Percentiles rank a stretch among this genome's conserved stretches.
These are phyloP conservation scores for Epiblema foenella DNA, from an alignment of 2,888 invertebrate species.

Conservation along the genomic window DNA sequence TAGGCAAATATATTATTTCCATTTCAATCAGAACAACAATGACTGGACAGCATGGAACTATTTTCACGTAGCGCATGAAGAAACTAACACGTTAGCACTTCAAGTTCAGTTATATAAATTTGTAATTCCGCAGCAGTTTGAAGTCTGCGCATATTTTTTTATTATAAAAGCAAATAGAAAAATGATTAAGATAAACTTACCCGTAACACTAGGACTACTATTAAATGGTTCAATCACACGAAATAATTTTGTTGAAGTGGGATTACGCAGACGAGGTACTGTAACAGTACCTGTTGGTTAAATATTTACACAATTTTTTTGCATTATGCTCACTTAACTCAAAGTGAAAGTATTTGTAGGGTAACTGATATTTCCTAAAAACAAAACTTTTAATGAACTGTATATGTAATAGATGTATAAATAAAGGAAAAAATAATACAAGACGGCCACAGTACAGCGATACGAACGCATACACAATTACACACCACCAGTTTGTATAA, in stretches of 20 bases:
- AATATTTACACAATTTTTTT: slow-evolving; percentile 54
- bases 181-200: slow-evolving; percentile 11
- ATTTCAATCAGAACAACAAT: slow-evolving; percentile 26
- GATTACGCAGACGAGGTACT: slow-evolving; percentile 54
- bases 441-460: slow-evolving; percentile 17
- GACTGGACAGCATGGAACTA: neutral
- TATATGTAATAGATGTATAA: slow-evolving; percentile 23
- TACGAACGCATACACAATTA: slow-evolving; percentile 12
- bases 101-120: slow-evolving; percentile 3
- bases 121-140: slow-evolving; percentile 6
- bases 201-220: slow-evolving; percentile 38
- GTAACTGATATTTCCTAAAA: slow-evolving; percentile 9
- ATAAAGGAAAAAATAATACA: slow-evolving; percentile 36
- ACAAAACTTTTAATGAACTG: slow-evolving; percentile 19
- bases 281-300: slow-evolving; percentile 58
- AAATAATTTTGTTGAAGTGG: slow-evolving; percentile 24
- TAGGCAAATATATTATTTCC: slow-evolving; percentile 17
- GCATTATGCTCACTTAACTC: slow-evolving; percentile 44
- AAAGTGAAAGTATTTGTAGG: slow-evolving; percentile 5
- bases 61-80: neutral
- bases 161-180: neutral
- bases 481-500: too few species aligned
- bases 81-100: slow-evolving; percentile 21
- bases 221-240: neutral
- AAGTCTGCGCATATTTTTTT: neutral